These are phyloP conservation scores for Synergus gifuensis DNA, from an alignment of 2,888 invertebrate genomes.

Conservation along the genomic window DNA sequence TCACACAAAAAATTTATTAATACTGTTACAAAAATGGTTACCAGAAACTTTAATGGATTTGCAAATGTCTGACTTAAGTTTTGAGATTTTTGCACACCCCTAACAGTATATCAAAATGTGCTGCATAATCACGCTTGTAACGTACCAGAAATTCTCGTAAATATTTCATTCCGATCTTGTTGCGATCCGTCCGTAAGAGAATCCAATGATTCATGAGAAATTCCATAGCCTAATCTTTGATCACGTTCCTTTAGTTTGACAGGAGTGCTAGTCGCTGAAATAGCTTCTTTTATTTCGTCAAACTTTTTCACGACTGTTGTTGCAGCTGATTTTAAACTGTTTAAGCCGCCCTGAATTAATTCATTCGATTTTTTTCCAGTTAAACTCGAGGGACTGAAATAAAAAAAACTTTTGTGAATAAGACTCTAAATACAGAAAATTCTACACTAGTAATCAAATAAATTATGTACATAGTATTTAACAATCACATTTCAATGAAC, in stretches of 20 bases:
- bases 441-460: background rate
- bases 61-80: background rate
- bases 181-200: conserved; percentile 75
- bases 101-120: background rate
- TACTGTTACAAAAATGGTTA: background rate
- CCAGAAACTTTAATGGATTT: background rate
- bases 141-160: conserved; percentile 69
- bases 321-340: conserved; percentile 91
- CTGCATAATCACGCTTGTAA: background rate
- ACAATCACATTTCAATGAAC: background rate
- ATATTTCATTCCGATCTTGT: conserved; percentile 74
- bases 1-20: background rate
- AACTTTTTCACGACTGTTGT: conserved; percentile 92
- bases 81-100: no score
- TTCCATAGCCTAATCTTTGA: conserved; percentile 71
- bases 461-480: background rate
- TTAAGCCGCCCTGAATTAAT: conserved; percentile 90
- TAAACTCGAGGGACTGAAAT: conserved; percentile 87
- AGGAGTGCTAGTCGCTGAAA: conserved; percentile 92
- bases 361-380: conserved; percentile 94
- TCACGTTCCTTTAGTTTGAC: conserved; percentile 82
- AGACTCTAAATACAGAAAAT: background rate
- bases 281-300: conserved; percentile 94
- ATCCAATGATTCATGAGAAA: conserved; percentile 75
- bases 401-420: conserved; percentile 30